These are phyloP conservation scores for Lithophane leautieri DNA, from an alignment of 2,888 invertebrate species.

Conservation along the genomic window DNA sequence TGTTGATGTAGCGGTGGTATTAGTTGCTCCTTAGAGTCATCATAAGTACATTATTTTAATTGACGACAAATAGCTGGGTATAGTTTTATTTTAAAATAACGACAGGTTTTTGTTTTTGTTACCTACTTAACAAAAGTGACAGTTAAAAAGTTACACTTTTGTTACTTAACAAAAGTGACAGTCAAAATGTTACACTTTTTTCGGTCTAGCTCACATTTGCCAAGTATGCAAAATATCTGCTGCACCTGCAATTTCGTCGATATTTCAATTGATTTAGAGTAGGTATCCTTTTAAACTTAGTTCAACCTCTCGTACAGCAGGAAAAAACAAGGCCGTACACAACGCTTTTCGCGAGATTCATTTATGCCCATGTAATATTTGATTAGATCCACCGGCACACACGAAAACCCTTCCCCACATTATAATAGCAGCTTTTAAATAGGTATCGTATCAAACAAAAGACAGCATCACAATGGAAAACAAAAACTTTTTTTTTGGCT, in stretches of 20 bases:
- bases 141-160: too few species aligned
- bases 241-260: neutral
- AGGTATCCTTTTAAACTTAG: neutral
- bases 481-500: constrained; percentile 85
- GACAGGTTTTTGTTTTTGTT: too few species aligned
- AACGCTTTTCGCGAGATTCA: neutral
- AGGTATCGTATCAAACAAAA: constrained; percentile 87
- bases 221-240: too few species aligned
- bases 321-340: neutral
- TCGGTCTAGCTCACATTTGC: too few species aligned
- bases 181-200: too few species aligned
- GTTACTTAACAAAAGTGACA: too few species aligned
- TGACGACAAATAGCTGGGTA: neutral
- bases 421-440: constrained; percentile 75
- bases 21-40: neutral
- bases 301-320: too few species aligned
- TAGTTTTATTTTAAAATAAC: neutral
- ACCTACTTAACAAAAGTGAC: too few species aligned
- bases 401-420: constrained; percentile 72
- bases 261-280: neutral
- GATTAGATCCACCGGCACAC: constrained; percentile 28
- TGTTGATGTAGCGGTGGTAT: constrained; percentile 11
- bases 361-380: constrained; percentile 18
- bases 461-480: constrained; percentile 82
- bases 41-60: neutral